These are phyloP conservation scores for Macrobrachium rosenbergii DNA, from an alignment of 1,140 invertebrate species.

Conservation along the genomic window DNA sequence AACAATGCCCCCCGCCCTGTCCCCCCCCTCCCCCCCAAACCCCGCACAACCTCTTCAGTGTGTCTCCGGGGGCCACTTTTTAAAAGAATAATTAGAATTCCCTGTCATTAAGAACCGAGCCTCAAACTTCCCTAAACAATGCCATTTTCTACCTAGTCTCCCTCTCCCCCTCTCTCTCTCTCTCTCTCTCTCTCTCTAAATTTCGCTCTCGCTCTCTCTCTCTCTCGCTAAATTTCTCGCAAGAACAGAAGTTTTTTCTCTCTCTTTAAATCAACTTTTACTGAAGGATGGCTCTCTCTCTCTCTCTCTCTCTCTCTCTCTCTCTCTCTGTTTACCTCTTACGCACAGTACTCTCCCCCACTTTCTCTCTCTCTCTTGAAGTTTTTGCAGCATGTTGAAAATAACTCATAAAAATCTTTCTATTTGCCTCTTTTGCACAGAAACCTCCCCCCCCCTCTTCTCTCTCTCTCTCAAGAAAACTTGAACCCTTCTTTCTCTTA, in stretches of 20 bases:
- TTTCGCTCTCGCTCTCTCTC: neutral
- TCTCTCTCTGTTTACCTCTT: neutral
- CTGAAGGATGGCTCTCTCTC: neutral
- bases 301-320: slow-evolving; percentile 4
- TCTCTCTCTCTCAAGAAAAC: too few species aligned
- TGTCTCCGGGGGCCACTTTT: slow-evolving; percentile 44
- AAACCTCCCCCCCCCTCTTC: too few species aligned
- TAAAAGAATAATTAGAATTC: slow-evolving; percentile 62
- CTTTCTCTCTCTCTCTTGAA: neutral
- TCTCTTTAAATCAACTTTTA: neutral
- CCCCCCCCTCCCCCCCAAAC: too few species aligned
- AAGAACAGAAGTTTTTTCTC: neutral
- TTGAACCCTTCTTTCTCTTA: too few species aligned
- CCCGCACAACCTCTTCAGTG: neutral
- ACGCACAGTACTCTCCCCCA: neutral
- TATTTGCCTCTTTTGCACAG: too few species aligned
- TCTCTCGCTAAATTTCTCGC: too few species aligned
- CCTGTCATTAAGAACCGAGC: slow-evolving; percentile 51
- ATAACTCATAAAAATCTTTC: neutral
- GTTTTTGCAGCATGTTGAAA: neutral
- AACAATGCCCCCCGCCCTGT: too few species aligned
- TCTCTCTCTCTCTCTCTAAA: neutral
- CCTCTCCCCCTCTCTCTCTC: neutral
- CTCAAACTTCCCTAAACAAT: slow-evolving; percentile 61
- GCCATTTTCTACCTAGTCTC: slow-evolving; percentile 18